Percentiles rank a stretch among this genome's conserved stretches.
Evolutionary conservation across 1,140 invertebrate genomes (phyloP).

Genomic region (Heliconius nattereri): DNA sequence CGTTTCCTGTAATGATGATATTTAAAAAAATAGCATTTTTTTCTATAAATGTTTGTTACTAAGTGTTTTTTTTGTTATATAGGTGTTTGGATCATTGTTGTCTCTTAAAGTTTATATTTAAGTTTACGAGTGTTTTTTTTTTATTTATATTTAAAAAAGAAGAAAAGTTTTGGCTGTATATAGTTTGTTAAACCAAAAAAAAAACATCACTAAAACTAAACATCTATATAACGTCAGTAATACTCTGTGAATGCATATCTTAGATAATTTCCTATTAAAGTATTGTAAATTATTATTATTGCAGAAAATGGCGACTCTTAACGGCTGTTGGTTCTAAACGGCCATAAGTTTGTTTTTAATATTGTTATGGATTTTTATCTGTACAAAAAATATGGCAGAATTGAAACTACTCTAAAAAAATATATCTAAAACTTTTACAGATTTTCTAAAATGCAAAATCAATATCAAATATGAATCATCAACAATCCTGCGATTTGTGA

Average conservation of each 20-base stretch:
- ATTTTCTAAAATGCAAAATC: no score
- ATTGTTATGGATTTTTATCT: not conserved
- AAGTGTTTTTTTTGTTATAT: not conserved
- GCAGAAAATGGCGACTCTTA: not conserved
- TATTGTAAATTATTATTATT: not conserved
- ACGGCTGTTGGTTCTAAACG: not conserved
- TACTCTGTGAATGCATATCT: slow-evolving; percentile 15
- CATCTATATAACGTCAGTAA: not conserved
- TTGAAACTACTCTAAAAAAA: no score
- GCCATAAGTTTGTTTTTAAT: not conserved
- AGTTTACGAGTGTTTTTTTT: not conserved
- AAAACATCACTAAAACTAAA: not conserved
- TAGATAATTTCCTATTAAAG: slow-evolving; percentile 1
- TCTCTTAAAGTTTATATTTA: not conserved
- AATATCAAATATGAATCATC: no score
- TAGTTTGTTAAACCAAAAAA: not conserved
- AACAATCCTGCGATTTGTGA: no score
- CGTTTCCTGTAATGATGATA: not conserved
- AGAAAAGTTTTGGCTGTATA: not conserved
- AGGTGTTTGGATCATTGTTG: not conserved
- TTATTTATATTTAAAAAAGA: not conserved
- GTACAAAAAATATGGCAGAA: no score
- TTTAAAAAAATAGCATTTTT: not conserved
- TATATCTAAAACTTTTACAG: no score
- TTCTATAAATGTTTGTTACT: not conserved